A percentile compares a stretch with the other conserved stretches of the same genome.
Evolutionary conservation across 1,140 invertebrate species (phyloP).

Genomic region (Drosophila malerkotliana): DNA sequence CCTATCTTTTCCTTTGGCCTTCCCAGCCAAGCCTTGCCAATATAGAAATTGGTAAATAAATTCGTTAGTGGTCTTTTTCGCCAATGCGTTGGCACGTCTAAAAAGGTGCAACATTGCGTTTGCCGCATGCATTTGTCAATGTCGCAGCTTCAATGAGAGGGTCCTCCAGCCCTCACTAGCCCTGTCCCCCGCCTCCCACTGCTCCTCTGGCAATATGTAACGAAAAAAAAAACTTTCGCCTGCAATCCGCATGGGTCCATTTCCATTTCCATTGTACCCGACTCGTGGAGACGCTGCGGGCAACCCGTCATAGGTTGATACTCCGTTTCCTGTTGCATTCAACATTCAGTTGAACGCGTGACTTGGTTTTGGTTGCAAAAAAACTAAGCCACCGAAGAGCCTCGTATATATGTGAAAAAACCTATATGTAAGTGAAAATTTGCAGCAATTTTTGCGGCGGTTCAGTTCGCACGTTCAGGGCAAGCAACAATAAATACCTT

Average conservation of each 20-base stretch:
- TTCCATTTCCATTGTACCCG: constrained; percentile 62
- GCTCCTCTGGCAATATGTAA: constrained; percentile 37
- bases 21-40: not conserved
- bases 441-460: constrained; percentile 57
- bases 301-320: constrained; percentile 58
- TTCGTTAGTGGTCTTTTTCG: constrained; percentile 26
- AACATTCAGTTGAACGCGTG: constrained; percentile 41
- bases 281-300: constrained; percentile 60
- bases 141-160: constrained; percentile 63
- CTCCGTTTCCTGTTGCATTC: constrained; percentile 58
- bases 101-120: constrained; percentile 38
- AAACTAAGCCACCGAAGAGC: constrained; percentile 11
- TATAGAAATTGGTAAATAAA: constrained; percentile 33
- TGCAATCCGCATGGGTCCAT: constrained; percentile 63
- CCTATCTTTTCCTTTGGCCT: not conserved
- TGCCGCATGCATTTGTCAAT: constrained; percentile 77
- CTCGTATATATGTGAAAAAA: constrained; percentile 35
- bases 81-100: constrained; percentile 68
- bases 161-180: constrained; percentile 28
- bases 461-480: constrained; percentile 66
- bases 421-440: constrained; percentile 58
- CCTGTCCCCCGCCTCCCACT: constrained; percentile 35
- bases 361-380: constrained; percentile 54
- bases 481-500: constrained; percentile 69
- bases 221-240: constrained; percentile 70